Conservation (phyloP, 2,797 vertebrate species). For the Caiman crocodilus region DNA sequence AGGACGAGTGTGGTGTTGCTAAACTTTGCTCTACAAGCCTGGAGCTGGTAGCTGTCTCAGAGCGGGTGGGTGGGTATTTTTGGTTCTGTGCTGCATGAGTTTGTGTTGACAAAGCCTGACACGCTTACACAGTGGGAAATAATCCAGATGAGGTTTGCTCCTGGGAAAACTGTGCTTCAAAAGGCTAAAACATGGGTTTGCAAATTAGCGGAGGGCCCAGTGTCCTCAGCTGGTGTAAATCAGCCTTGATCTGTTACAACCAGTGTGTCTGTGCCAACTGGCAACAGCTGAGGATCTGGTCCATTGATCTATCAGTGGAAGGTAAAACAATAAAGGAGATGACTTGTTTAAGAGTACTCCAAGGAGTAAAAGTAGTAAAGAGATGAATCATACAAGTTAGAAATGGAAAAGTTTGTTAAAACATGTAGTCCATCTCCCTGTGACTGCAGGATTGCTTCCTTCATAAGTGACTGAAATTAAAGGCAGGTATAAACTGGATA, state of each 20-base stretch:
- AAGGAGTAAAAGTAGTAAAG: background rate
- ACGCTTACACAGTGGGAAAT: background rate
- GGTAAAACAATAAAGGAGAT: fast-evolving
- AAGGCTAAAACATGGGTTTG: background rate
- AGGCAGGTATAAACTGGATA: background rate
- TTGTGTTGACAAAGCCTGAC: background rate
- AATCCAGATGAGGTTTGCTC: conserved; percentile 30
- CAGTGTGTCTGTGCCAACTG: background rate
- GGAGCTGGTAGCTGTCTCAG: background rate
- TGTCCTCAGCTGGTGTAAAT: background rate
- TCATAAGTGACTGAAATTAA: fast-evolving
- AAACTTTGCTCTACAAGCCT: background rate
- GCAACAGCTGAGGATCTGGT: background rate
- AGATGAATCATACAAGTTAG: background rate
- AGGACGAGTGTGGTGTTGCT: fast-evolving
- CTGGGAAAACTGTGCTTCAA: background rate
- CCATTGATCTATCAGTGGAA: fast-evolving
- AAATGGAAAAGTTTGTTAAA: background rate
- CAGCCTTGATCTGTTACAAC: background rate
- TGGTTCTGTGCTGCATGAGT: background rate
- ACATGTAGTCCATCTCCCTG: background rate
- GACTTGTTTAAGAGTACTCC: fast-evolving
- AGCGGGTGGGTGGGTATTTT: background rate
- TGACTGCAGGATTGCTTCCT: background rate
- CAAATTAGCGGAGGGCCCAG: background rate